Conservation (phyloP, 2,888 invertebrate genomes). For the Parapristionchus giblindavisi region DNA sequence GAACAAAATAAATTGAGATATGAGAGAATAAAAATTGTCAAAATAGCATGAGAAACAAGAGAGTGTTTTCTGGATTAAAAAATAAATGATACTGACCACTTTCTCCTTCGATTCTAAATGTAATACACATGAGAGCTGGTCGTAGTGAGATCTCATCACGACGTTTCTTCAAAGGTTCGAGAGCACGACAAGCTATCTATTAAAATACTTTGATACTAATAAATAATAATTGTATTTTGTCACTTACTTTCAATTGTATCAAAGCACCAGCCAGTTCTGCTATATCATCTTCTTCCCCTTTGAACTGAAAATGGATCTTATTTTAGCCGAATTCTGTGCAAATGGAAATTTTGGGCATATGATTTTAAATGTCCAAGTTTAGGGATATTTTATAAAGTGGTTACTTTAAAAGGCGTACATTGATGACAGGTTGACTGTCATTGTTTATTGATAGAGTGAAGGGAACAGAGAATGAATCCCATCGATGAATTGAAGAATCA, state of each 20-base stretch:
- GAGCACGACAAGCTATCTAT: constrained; percentile 22
- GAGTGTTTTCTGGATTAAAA: too few species aligned
- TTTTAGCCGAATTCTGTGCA: too few species aligned
- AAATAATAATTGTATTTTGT: too few species aligned
- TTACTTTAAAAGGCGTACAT: background rate
- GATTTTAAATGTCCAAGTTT: too few species aligned
- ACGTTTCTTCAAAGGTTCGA: background rate
- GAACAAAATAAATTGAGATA: too few species aligned
- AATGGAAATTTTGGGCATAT: too few species aligned
- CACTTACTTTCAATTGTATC: constrained; percentile 44
- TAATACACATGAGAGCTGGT: constrained; percentile 28
- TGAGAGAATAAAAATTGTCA: too few species aligned
- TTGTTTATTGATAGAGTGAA: background rate
- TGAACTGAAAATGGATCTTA: constrained; percentile 46
- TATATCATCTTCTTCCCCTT: constrained; percentile 42
- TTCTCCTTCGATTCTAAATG: constrained; percentile 23
- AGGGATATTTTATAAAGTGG: too few species aligned
- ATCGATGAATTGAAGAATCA: constrained; percentile 25
- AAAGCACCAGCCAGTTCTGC: constrained; percentile 45
- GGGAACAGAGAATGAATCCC: background rate
- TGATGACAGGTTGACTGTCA: constrained; percentile 7
- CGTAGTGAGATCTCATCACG: constrained; percentile 11
- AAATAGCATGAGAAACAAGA: too few species aligned
- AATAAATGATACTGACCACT: constrained; percentile 4
- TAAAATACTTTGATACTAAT: too few species aligned